Evolutionary conservation across 2,113 vertebrate species (phyloP).

Genomic region (Apodemus speciosus): DNA sequence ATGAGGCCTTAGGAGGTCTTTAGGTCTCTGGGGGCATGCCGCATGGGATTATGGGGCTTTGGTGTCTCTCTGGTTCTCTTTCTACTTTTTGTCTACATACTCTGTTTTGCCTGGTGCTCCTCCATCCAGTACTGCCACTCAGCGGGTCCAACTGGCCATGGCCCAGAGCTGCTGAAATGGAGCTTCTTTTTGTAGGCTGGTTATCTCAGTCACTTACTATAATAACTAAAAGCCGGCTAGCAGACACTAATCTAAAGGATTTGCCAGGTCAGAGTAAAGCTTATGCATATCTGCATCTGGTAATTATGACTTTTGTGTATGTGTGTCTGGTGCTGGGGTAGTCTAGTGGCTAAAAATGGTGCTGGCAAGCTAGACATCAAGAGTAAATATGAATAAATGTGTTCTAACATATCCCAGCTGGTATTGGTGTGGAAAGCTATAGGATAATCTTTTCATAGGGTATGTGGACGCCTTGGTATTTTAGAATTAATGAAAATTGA

Average conservation of each 20-base stretch:
- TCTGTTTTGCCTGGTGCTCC: not conserved
- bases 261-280: not conserved
- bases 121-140: not conserved
- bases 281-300: not conserved
- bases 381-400: slow-evolving; percentile 10
- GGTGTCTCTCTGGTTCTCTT: not conserved
- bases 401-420: slow-evolving; percentile 21
- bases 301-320: not conserved
- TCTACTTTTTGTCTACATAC: not conserved
- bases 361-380: not conserved
- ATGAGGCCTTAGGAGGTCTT: not conserved
- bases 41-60: not conserved
- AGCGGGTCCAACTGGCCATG: not conserved
- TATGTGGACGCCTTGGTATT: not conserved
- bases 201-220: not conserved
- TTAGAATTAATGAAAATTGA: slow-evolving; percentile 49
- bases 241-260: not conserved
- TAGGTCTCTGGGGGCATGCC: too few species aligned
- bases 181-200: not conserved
- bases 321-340: not conserved
- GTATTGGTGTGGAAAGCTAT: not conserved
- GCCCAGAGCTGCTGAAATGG: not conserved
- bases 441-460: not conserved
- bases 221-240: not conserved
- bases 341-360: not conserved